Percentiles rank a stretch among this genome's conserved stretches.
These are phyloP conservation scores for Gryllus bimaculatus DNA, from an alignment of 1,140 invertebrate genomes.

Conservation along the genomic window DNA sequence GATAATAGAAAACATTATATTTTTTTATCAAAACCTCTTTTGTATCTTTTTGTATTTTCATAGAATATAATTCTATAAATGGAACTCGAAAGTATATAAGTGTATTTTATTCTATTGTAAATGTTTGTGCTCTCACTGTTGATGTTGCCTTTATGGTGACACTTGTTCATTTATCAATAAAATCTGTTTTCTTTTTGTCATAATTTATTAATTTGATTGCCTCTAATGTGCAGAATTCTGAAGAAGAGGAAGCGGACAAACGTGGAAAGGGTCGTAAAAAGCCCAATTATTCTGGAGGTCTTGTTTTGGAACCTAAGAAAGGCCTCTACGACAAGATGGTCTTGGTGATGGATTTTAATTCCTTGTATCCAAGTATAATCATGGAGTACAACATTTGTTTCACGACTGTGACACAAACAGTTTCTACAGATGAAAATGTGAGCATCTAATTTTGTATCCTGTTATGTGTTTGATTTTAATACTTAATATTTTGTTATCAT, in stretches of 20 bases:
- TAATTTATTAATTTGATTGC: no score
- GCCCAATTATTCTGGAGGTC: slow-evolving; percentile 83
- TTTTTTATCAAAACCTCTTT: no score
- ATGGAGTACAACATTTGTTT: slow-evolving; percentile 99
- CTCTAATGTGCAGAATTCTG: no score
- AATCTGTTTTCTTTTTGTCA: no score
- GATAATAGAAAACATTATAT: no score
- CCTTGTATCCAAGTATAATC: slow-evolving; percentile 97
- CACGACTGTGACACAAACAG: slow-evolving; percentile 63
- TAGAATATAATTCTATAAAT: no score
- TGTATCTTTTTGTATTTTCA: no score
- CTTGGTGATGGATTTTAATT: slow-evolving; percentile 97
- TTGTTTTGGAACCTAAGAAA: slow-evolving; percentile 93
- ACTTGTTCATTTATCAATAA: no score
- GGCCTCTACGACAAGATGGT: slow-evolving; percentile 96
- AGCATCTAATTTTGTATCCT: neutral
- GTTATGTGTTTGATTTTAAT: neutral
- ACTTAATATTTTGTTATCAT: neutral
- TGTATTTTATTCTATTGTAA: no score
- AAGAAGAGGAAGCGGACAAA: neutral
- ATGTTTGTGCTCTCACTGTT: no score
- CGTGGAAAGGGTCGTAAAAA: slow-evolving; percentile 45
- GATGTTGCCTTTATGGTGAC: no score
- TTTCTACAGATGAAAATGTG: neutral
- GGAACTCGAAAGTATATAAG: no score